Evolutionary conservation across 2,888 invertebrate species (phyloP), one percentile per base, ranked within the genome.

Genomic region (Cheilosia variabilis): DNA sequence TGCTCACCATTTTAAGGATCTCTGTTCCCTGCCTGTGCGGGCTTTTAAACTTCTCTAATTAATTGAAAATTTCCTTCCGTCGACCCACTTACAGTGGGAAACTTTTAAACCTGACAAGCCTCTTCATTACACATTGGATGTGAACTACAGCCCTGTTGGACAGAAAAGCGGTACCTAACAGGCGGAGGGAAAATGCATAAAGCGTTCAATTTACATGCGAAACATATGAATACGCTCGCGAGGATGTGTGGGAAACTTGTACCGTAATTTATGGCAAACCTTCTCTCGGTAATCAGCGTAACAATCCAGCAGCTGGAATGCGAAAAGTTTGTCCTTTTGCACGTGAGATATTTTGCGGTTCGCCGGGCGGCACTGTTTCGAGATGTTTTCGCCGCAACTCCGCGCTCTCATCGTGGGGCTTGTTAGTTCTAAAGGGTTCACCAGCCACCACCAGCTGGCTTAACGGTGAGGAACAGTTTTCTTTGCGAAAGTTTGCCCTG

Each of bases 311-410:
- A 53, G 68, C 58, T 60, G 76, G 52, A 50, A 41, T 66, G 68
- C 68, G 68, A 83, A 84, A 84, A 84, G 80, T 84, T 84, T 80
- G 84, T 84, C 79, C 84, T 80, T 84, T 75, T 55, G 60, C 79
- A 75, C 65, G 84, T 79, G 76, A 76, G 69, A 76, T 58, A 81
- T 69, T 80, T 75, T 76, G 76, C 57, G 76, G 80, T 66, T 69
- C 50, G 57, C 41, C 63, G 17, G 63, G 50, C 24, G 22, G 41
- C 24, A 34, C 22, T 22, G 65, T 17, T 34, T 19, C 10, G 19
- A 41, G 17, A 17, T 27, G n/a, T 22, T 41, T 52, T 60, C 34
- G 47, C 2, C 27, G 19, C 50, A 19, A 4, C 19, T 60, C 24
- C 37, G 22, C 24, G 22, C 24, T 41, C 58, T 57, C 22, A 19